Conservation (phyloP, 2,797 vertebrate genomes). For the Acomys russatus region DNA sequence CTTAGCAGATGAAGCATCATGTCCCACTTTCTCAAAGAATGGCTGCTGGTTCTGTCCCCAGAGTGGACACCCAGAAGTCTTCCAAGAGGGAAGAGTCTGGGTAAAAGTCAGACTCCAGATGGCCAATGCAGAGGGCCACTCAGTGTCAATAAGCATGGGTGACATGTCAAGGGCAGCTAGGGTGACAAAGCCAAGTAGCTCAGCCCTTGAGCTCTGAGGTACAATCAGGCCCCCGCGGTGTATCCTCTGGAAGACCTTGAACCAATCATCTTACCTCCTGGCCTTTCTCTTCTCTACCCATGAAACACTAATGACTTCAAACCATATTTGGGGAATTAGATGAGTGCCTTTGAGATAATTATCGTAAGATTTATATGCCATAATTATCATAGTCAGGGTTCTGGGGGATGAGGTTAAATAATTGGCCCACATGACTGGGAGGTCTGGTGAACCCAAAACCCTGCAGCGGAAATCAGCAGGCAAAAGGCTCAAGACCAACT, state of each 20-base stretch:
- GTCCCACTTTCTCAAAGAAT: background rate
- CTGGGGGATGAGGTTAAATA: background rate
- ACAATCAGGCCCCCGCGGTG: background rate
- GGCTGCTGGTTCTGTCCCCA: background rate
- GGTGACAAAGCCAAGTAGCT: background rate
- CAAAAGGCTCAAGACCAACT: background rate
- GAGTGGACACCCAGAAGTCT: background rate
- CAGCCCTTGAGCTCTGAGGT: background rate
- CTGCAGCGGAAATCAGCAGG: background rate
- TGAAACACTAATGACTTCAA: background rate
- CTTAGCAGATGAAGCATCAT: background rate
- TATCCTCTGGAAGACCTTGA: background rate
- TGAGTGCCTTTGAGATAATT: background rate
- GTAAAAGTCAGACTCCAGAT: background rate
- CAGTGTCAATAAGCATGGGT: background rate
- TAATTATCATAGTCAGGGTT: background rate
- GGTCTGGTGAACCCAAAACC: background rate
- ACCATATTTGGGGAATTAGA: conserved; percentile 11
- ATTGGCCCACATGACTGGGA: background rate
- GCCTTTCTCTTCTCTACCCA: background rate
- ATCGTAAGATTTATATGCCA: background rate
- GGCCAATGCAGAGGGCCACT: background rate
- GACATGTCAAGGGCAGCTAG: background rate
- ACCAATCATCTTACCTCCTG: background rate
- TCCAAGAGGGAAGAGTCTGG: background rate